Conservation (phyloP, 2,888 invertebrate genomes). For the Ochropacha duplaris region DNA sequence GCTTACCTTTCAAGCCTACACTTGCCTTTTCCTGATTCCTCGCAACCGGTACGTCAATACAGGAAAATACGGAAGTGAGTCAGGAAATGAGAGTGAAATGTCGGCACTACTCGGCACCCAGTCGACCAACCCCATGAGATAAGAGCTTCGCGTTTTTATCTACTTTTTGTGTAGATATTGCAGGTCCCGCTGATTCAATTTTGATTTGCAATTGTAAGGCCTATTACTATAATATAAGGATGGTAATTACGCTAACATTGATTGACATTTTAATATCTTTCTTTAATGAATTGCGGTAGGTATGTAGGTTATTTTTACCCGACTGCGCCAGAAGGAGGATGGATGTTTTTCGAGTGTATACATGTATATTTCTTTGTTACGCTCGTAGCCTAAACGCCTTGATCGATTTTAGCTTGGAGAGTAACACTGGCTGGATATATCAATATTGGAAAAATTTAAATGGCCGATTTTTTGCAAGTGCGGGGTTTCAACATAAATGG, state of each 20-base stretch:
- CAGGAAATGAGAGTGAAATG: slow-evolving; percentile 56
- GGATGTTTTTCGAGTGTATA: too few relatives aligned
- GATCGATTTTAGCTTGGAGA: too few relatives aligned
- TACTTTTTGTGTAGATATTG: slow-evolving; percentile 18
- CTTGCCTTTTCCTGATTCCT: slow-evolving; percentile 54
- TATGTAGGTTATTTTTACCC: too few relatives aligned
- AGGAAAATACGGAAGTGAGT: slow-evolving; percentile 54
- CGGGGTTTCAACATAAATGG: too few relatives aligned
- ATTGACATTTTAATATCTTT: neutral
- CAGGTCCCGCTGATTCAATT: neutral
- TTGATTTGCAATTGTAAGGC: neutral
- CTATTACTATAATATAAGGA: neutral
- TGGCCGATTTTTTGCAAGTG: too few relatives aligned
- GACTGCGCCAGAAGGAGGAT: too few relatives aligned
- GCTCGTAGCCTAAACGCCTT: too few relatives aligned
- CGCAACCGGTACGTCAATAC: slow-evolving; percentile 34
- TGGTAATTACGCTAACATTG: neutral
- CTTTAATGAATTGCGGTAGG: too few relatives aligned
- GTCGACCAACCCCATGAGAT: slow-evolving; percentile 30
- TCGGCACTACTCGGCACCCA: slow-evolving; percentile 25
- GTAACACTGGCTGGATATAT: too few relatives aligned
- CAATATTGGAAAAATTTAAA: too few relatives aligned
- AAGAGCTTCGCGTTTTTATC: slow-evolving; percentile 18
- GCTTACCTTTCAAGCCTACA: slow-evolving; percentile 29
- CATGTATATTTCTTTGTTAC: too few relatives aligned